Evolutionary conservation across 2,888 invertebrate species (phyloP).

Genomic region (Phortica okadai): DNA sequence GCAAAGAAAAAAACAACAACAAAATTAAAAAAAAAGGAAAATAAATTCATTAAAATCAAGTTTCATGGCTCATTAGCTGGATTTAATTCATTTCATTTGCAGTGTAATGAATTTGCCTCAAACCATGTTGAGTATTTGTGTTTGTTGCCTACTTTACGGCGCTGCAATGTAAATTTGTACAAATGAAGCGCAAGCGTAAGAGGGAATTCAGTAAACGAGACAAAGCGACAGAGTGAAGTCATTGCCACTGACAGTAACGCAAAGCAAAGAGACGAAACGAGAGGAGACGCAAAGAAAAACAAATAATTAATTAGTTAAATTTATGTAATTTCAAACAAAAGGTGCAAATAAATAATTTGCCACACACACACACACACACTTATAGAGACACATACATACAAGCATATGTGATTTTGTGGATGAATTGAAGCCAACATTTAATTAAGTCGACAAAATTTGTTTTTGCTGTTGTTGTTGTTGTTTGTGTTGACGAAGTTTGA

Average conservation of each 20-base stretch:
- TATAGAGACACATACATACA: background rate
- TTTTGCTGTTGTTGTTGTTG: background rate
- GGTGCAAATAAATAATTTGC: conserved; percentile 20
- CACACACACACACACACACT: background rate
- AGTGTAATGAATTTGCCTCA: conserved; percentile 5
- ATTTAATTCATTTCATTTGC: conserved; percentile 12
- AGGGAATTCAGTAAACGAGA: background rate
- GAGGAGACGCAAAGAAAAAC: background rate
- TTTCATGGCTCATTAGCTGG: conserved; percentile 1
- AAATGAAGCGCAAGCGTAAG: background rate
- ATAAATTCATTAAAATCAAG: conserved; percentile 8
- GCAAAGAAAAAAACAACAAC: background rate
- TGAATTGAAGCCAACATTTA: background rate
- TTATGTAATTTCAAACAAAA: conserved; percentile 7
- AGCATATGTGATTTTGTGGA: background rate
- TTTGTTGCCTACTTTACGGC: background rate
- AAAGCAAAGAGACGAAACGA: background rate
- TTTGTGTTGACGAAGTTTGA: background rate
- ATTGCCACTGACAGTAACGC: background rate
- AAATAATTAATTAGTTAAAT: conserved; percentile 20
- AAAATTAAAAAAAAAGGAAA: background rate
- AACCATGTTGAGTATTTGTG: background rate
- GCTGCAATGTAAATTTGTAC: background rate
- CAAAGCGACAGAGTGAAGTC: background rate
- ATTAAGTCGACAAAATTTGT: background rate